phyloP scores from a whole-genome alignment of 2,797 vertebrate species.

The Poliocrania exsul region DNA sequence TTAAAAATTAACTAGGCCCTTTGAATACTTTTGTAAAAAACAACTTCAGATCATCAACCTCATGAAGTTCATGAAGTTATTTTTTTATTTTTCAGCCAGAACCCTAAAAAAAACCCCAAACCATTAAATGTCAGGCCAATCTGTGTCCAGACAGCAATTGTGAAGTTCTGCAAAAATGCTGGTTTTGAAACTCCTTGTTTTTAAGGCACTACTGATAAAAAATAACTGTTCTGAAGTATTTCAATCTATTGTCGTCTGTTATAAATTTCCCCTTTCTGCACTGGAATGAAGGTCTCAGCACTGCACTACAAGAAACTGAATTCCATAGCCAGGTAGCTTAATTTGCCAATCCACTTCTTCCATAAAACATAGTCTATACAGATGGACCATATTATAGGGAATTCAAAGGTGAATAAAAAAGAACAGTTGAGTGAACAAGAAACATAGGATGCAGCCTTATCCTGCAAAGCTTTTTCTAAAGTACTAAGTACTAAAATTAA shows the following conservation, averaged over 20 bases:
- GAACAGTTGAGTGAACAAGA: neutral
- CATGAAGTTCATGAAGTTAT: neutral
- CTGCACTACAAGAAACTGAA: slow-evolving; percentile 48
- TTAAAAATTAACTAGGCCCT: neutral
- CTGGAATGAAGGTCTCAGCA: neutral
- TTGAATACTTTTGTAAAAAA: neutral
- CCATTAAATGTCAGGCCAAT: neutral
- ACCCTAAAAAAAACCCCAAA: neutral
- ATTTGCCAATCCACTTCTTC: slow-evolving; percentile 48
- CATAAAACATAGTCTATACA: slow-evolving; percentile 48
- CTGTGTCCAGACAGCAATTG: neutral
- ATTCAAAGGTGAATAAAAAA: slow-evolving; percentile 33
- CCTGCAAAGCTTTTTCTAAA: neutral
- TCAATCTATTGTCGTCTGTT: slow-evolving; percentile 27
- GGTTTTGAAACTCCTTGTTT: slow-evolving; percentile 56
- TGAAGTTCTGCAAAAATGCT: slow-evolving; percentile 33
- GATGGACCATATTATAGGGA: slow-evolving; percentile 29
- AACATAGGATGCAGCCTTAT: neutral
- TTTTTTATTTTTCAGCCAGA: neutral
- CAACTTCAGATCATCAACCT: neutral
- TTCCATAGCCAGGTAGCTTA: slow-evolving; percentile 27
- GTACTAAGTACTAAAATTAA: slow-evolving; percentile 3
- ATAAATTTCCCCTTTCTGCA: slow-evolving; percentile 54
- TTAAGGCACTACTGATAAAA: slow-evolving; percentile 63
- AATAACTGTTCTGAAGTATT: slow-evolving; percentile 7